These are phyloP conservation scores for Apodemia mormo DNA, from an alignment of 2,888 invertebrate species.

Conservation along the genomic window DNA sequence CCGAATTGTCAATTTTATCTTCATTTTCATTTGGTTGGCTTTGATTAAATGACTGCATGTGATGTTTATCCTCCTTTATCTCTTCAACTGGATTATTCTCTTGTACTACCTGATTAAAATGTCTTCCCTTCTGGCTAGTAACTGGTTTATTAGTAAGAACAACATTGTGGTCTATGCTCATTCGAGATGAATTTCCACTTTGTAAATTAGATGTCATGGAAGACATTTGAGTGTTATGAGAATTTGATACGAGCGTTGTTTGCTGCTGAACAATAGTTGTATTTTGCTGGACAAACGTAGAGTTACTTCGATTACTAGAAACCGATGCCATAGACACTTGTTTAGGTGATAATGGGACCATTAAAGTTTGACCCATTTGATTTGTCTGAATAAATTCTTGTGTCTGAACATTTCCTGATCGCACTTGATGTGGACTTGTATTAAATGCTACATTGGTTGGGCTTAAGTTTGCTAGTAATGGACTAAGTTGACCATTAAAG, in stretches of 20 bases:
- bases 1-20: constrained; percentile 40
- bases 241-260: constrained; percentile 88
- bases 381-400: constrained; percentile 88
- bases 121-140: constrained; percentile 47
- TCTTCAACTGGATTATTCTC: constrained; percentile 37
- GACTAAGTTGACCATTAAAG: constrained; percentile 89
- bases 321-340: constrained; percentile 77
- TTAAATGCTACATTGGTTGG: constrained; percentile 86
- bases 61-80: constrained; percentile 42
- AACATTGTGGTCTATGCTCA: constrained; percentile 83
- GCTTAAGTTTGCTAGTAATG: constrained; percentile 87
- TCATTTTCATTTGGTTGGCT: constrained; percentile 39
- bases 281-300: constrained; percentile 91
- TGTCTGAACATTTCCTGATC: constrained; percentile 81
- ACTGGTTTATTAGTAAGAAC: constrained; percentile 65
- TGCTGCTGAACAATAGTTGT: constrained; percentile 92
- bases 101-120: constrained; percentile 45
- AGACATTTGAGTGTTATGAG: constrained; percentile 71
- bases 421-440: constrained; percentile 72
- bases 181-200: constrained; percentile 61
- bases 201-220: constrained; percentile 51
- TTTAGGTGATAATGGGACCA: constrained; percentile 86
- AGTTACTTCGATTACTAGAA: constrained; percentile 82
- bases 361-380: constrained; percentile 85
- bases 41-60: constrained; percentile 32